Evolutionary conservation across 2,888 invertebrate genomes (phyloP).

Genomic region (Neoscelio sp.): DNA sequence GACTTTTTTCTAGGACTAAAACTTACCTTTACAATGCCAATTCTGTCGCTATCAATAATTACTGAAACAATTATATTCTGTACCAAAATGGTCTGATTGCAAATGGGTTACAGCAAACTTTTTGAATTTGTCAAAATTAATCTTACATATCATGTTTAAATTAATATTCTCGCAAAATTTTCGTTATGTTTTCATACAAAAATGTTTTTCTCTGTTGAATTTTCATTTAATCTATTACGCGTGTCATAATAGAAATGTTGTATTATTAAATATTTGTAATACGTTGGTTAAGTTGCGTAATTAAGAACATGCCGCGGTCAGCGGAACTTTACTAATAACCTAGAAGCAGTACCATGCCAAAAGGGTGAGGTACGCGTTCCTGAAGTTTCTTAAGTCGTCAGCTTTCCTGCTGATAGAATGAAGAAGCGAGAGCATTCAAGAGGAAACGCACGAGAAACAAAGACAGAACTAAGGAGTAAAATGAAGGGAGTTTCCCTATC

Average conservation of each 20-base stretch:
- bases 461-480: slow-evolving; percentile 73
- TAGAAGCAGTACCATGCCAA: slow-evolving; percentile 72
- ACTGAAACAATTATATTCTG: too few species aligned
- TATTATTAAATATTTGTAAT: slow-evolving; percentile 25
- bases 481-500: slow-evolving; percentile 78
- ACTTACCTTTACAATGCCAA: too few species aligned
- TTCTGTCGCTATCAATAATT: too few species aligned
- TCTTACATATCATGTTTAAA: too few species aligned
- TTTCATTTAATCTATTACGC: too few species aligned
- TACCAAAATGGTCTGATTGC: too few species aligned
- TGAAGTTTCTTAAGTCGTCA: slow-evolving; percentile 81
- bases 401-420: slow-evolving; percentile 71
- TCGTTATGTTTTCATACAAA: too few species aligned
- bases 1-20: too few species aligned
- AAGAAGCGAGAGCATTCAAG: slow-evolving; percentile 50
- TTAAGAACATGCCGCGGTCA: slow-evolving; percentile 81
- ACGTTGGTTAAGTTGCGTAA: slow-evolving; percentile 72
- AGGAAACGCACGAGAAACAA: slow-evolving; percentile 64
- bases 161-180: too few species aligned
- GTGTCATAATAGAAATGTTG: slow-evolving; percentile 13
- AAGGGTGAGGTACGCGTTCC: slow-evolving; percentile 76
- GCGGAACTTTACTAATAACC: slow-evolving; percentile 82
- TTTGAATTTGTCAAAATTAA: too few species aligned
- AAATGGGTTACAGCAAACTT: too few species aligned
- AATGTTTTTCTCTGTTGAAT: too few species aligned